Evolutionary conservation across 2,113 vertebrate species (phyloP), one percentile per base, ranked within the genome.

Genomic region (Syrmaticus mikado): DNA sequence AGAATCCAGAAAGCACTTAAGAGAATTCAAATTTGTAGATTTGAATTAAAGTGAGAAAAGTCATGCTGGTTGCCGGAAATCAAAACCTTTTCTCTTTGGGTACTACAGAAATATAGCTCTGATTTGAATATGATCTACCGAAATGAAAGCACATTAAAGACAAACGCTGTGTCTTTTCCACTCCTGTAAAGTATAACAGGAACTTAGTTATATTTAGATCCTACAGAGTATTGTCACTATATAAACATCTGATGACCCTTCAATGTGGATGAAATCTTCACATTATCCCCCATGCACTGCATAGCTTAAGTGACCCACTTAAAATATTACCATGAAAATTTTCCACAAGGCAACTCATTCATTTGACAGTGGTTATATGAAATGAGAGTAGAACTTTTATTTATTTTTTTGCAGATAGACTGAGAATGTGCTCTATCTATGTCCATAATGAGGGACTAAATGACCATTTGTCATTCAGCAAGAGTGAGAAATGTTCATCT

Each of bases 321-420:
- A 28, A 55, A 92, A 67, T 2, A 36, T 22, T 46, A 5, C 13
- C 30, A 25, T 36, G 57, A 79, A 84, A 43, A n/a, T 48, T 70
- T 85, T 61, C 67, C 43, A 82, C 41, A 55, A 40, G 82, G 50
- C 18, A 16, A 20, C 5, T 27, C 40, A 13, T 46, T 91, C 64
- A 41, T 58, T 57, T 78, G 43, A 7, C 53, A 72, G 32, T 13
- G 27, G 27, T 75, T 45, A 14, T 3, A 65, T 5, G 6, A 66
- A 73, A 73, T 0, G 0, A 12, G 7, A 32, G 19, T 1, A 72
- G 53, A 79, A 41, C 13, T 75, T 55, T 18, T 19, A 34, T 52
- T 38, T 64, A 5, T 34, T 18, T 67, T 78, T 57, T 60, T 62
- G 22, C 77, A 20, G 4, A 25, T 8, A 30, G 14, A 18, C 11